phyloP scores from a whole-genome alignment of 1,140 invertebrate genomes.

The silkworm (Bombyx mori) region DNA sequence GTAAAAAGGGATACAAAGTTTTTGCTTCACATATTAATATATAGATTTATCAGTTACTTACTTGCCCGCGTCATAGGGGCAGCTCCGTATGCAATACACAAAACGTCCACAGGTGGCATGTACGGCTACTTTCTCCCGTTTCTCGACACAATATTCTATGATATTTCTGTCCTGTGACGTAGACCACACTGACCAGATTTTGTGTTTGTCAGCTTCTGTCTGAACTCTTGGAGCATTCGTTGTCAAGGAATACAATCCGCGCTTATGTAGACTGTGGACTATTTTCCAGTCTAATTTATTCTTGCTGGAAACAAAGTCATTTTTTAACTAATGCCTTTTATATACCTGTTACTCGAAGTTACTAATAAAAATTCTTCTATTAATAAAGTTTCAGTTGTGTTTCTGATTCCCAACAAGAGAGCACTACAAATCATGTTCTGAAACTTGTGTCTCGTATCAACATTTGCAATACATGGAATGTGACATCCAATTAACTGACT shows the following conservation, averaged over 20 bases:
- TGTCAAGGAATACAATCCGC: slow-evolving; percentile 34
- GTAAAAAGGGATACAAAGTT: too few species aligned
- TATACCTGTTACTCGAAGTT: background rate
- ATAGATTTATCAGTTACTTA: slow-evolving; percentile 28
- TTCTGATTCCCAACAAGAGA: background rate
- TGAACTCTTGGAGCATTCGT: slow-evolving; percentile 41
- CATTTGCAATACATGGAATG: background rate
- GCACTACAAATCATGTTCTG: background rate
- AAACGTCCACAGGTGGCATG: slow-evolving; percentile 78
- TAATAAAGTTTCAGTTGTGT: background rate
- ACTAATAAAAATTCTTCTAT: background rate
- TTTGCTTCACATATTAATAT: too few species aligned
- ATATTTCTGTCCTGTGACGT: slow-evolving; percentile 76
- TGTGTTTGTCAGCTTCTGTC: slow-evolving; percentile 1
- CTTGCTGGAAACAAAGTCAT: slow-evolving; percentile 30
- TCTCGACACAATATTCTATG: slow-evolving; percentile 68
- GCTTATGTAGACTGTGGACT: slow-evolving; percentile 38
- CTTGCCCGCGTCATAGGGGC: slow-evolving; percentile 79
- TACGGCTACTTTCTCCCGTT: slow-evolving; percentile 49
- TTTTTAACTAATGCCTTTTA: background rate
- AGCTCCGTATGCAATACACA: slow-evolving; percentile 76
- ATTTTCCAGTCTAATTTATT: slow-evolving; percentile 39
- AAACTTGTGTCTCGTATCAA: background rate
- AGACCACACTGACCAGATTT: slow-evolving; percentile 71
- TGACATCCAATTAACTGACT: background rate